Evolutionary conservation across 2,888 invertebrate genomes (phyloP), one percentile per base, ranked within the genome.

Genomic region (Eudemis profundana): DNA sequence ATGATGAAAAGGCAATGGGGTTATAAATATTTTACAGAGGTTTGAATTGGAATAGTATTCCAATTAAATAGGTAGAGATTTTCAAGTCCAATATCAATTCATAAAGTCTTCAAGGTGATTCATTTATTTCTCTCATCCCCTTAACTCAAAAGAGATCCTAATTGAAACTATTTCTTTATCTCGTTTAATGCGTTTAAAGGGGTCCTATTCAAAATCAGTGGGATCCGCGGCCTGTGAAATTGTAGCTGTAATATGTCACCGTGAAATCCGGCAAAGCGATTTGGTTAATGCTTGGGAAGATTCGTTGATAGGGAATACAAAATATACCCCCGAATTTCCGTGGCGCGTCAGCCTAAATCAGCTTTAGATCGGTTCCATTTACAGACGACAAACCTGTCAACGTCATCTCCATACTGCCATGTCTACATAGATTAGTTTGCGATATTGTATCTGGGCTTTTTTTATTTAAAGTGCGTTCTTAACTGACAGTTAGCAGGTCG

Each of bases 281-380:
- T 69, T 69, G 71, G 71, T 77, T 72, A 71, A 68, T 70, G 74
- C 69, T 70, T 66, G 59, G 54, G 66, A 68, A 68, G 68, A 59
- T 68, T 61, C 66, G 61, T 66, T 74, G 69, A 75, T 73, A 72
- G 73, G 68, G 73, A 73, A 69, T 60, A 56, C 51, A 44, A 65
- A 66, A 75, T 74, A 73, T 75, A 73, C 69, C 67, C 61, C 51
- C 68, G 63, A 62, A 72, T 69, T 65, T 67, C 69, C 69, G 57
- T 54, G 59, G 66, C 42, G 44, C 17, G 66, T 65, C 62, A 65
- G 23, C 17, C 42, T 64, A 71, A 72, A 69, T 68, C 67, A 47
- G 60, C 46, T 57, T 50, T 54, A 36, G 63, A 36, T 61, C 67
- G 66, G 66, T 61, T 21, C 38, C 68, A 67, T 47, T 40, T 21